Evolutionary conservation across 2,113 vertebrate species (phyloP), one percentile per base, ranked within the genome.

Genomic region (Rhagologus leucostigma): DNA sequence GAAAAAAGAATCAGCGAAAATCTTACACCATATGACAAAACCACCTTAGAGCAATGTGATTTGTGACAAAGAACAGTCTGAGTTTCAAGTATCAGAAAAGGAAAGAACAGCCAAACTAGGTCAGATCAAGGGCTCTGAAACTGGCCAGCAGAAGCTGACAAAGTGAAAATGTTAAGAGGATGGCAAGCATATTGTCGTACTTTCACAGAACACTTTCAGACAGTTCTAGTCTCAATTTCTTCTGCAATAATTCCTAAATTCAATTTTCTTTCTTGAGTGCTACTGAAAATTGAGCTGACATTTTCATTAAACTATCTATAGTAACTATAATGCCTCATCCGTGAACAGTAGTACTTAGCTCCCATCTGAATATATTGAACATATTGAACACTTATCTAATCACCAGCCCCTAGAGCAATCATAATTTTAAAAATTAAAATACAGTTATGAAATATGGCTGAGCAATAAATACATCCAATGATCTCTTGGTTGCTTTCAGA

Each of bases 271-370:
- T 88, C 83, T 85, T 62, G 79, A 46, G 27, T 62, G n/a, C n/a
- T 76, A 69, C 53, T 65, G 79, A 92, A 79, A 92, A 93, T 64
- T 74, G 63, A 93, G 59, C 42, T 90, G 79, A 80, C 50, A 86
- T 90, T 95, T 93, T 92, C 85, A 83, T 90, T 90, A 86, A 80
- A 77, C 82, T 95, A 49, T 69, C 57, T 76, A 39, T 42, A 84
- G 79, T 63, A 88, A 90, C 71, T 68, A 46, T 53, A 90, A 80
- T 73, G 50, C 16, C 50, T 92, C 79, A 50, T 85, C 57, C 0
- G 0, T 83, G 79, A 94, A 62, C 75, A 80, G 37, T 2, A 62
- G 62, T 35, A 50, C 63, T 69, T 87, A 79, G 65, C 11, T 82
- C 35, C 26, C n/a, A 80, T 73, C 39, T 83, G 53, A 83, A 77